Conservation (phyloP, 2,113 vertebrate species). For the Felis chaus region DNA sequence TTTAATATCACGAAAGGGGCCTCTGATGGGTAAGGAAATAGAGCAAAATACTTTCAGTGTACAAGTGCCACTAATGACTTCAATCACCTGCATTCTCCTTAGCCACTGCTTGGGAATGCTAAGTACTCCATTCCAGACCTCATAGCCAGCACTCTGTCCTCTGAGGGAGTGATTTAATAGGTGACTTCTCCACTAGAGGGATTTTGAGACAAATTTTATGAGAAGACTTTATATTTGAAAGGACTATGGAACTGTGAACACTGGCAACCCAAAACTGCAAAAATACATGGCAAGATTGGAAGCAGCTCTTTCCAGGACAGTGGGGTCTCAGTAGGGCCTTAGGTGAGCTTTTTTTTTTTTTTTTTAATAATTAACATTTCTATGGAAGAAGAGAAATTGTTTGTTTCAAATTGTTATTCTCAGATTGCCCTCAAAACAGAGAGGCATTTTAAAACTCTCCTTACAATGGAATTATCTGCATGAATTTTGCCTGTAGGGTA, state of each 20-base stretch:
- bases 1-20: neutral
- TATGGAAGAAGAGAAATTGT: neutral
- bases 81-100: neutral
- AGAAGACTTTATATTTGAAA: conserved; percentile 20
- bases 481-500: neutral
- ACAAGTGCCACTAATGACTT: neutral
- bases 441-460: neutral
- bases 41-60: neutral
- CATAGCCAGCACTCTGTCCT: neutral
- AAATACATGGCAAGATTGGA: neutral
- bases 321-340: neutral
- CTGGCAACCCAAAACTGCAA: neutral
- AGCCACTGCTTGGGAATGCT: neutral
- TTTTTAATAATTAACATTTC: neutral
- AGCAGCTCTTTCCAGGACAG: neutral
- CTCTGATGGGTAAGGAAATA: neutral
- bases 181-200: neutral
- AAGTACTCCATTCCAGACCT: neutral
- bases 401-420: neutral
- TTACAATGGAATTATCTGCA: neutral
- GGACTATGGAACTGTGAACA: neutral
- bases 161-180: neutral
- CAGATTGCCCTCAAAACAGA: neutral
- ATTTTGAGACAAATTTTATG: neutral
- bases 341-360: neutral